These are phyloP conservation scores for Lamellibrachia columna DNA, from an alignment of 2,888 invertebrate genomes.

Conservation along the genomic window DNA sequence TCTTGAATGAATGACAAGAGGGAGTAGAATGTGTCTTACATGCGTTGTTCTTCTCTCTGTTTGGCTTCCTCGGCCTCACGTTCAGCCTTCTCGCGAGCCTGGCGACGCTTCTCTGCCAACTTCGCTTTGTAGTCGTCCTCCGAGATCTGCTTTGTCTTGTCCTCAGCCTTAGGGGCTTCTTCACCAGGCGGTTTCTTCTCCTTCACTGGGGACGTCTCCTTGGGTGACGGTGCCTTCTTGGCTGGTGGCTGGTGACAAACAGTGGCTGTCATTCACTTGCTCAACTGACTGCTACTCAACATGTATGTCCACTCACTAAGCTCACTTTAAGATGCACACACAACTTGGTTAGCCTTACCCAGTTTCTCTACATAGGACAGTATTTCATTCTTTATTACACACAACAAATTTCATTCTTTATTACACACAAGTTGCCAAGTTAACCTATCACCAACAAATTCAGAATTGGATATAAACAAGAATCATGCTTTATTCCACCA, in stretches of 20 bases:
- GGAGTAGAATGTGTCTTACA: conserved; percentile 58
- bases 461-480: background rate
- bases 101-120: conserved; percentile 85
- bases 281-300: background rate
- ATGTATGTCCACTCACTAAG: background rate
- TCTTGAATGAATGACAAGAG: background rate
- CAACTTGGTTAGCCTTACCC: background rate
- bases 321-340: background rate
- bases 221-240: background rate
- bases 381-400: background rate
- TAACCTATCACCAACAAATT: background rate
- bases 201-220: background rate
- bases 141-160: conserved; percentile 11
- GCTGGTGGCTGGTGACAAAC: background rate
- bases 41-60: conserved; percentile 67
- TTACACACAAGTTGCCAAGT: background rate
- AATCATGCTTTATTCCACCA: background rate
- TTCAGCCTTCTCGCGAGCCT: conserved; percentile 92
- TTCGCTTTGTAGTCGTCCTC: conserved; percentile 76
- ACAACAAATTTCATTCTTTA: background rate
- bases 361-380: background rate
- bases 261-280: background rate
- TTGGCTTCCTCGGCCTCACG: conserved; percentile 87
- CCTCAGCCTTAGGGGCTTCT: background rate
- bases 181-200: background rate